Evolutionary conservation across 2,797 vertebrate genomes (phyloP), one percentile per base, ranked within the genome.

Genomic region (Dendrocincla tyrannina): DNA sequence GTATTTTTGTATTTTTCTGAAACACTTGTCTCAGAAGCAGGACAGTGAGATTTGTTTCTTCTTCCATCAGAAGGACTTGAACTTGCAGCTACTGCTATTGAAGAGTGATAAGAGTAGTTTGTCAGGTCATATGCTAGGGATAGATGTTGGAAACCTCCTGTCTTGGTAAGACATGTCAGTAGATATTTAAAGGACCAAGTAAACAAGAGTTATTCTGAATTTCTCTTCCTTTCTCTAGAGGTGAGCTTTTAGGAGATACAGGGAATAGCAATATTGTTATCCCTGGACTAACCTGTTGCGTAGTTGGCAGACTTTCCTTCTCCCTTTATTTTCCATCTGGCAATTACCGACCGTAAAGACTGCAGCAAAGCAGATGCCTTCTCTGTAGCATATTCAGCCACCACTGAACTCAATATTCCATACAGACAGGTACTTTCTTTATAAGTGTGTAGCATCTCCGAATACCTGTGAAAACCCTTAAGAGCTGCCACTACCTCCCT

Each of bases 201-300:
- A 84, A 66, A 41, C 9, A 32, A 37, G 73, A 13, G 0, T 19
- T 22, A 64, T 58, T 87, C 11, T 41, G 32, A 77, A 58, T 68
- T 66, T 80, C 5, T 68, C 2, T 46, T 80, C 15, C 12, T 83
- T 80, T 93, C 27, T 49, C 14, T 62, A 33, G 66, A 75, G 23
- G 9, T 24, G 5, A 2, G 24, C 7, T 52, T 74, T n/a, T 46
- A 60, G 16, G 27, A 89, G 10, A 68, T 8, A 14, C 0, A 1
- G 16, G 28, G 37, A 72, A 49, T 5, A 52, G 13, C 4, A 68
- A 11, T 1, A 3, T 49, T 5, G 3, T 4, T 56, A 10, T 35
- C 18, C 10, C 30, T 82, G 32, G 15, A 19, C 11, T 25, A 81
- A 9, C 3, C n/a, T 47, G 5, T n/a, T 72, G 3, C 12, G n/a